phyloP scores from a whole-genome alignment of 1,140 invertebrate genomes.

The Zaprionus camerounensis region DNA sequence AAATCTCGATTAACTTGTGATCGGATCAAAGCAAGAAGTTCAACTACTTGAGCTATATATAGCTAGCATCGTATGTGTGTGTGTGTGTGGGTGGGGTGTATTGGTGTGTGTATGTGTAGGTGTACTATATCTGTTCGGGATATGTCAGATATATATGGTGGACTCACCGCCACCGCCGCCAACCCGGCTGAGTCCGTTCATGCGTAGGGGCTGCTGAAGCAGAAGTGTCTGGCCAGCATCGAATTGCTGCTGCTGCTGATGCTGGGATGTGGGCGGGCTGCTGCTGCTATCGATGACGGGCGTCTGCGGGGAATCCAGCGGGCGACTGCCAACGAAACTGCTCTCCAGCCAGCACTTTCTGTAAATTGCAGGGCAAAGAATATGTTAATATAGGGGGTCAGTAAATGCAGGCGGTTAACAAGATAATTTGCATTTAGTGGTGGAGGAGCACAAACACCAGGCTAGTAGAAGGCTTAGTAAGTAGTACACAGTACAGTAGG shows the following conservation, averaged over 20 bases:
- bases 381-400: neutral
- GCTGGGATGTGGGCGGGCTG: conserved; percentile 48
- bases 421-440: conserved; percentile 7
- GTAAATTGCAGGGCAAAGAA: neutral
- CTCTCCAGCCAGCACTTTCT: conserved; percentile 93
- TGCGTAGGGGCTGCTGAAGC: conserved; percentile 68
- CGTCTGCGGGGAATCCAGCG: conserved; percentile 93
- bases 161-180: conserved; percentile 84
- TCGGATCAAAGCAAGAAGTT: conserved; percentile 5
- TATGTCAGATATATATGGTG: conserved; percentile 74
- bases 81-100: conserved; percentile 6
- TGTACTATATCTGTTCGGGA: conserved; percentile 1
- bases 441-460: conserved; percentile 20
- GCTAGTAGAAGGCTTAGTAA: conserved; percentile 26
- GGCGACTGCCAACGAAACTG: conserved; percentile 93
- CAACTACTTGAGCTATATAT: conserved; percentile 4
- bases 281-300: conserved; percentile 86
- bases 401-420: neutral
- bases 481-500: conserved; percentile 6
- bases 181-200: conserved; percentile 76
- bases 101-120: conserved; percentile 8
- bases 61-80: conserved; percentile 16
- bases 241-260: conserved; percentile 30
- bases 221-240: conserved; percentile 38
- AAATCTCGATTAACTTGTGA: conserved; percentile 6